Evolutionary conservation across 2,113 vertebrate species (phyloP).

Genomic region (human): DNA sequence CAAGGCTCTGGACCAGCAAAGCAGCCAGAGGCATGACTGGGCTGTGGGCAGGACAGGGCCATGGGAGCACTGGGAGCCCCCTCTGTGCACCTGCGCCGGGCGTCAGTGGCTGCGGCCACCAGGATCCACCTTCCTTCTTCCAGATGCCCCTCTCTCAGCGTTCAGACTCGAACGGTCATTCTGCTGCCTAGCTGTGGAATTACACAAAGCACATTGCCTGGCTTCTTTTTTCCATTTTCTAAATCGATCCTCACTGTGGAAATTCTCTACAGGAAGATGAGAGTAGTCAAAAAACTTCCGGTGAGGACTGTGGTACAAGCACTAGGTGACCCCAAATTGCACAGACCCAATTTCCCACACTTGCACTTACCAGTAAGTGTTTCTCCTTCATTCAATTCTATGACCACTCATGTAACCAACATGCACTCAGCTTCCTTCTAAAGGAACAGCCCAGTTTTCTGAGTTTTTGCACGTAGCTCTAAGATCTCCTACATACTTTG

Average conservation of each 20-base stretch:
- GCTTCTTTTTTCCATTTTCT: background rate
- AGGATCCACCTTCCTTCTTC: background rate
- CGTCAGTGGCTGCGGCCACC: too few species aligned
- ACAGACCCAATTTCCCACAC: rapidly evolving
- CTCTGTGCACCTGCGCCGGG: too few species aligned
- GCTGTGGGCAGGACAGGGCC: background rate
- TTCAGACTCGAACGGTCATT: background rate
- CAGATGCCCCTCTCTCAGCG: rapidly evolving
- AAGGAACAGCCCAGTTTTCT: rapidly evolving
- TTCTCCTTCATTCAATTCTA: rapidly evolving
- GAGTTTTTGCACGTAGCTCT: rapidly evolving
- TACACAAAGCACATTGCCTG: rapidly evolving
- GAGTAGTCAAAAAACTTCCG: rapidly evolving
- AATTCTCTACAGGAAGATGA: background rate
- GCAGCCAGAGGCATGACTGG: rapidly evolving
- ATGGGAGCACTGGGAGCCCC: too few species aligned
- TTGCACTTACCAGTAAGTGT: rapidly evolving
- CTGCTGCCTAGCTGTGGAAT: rapidly evolving
- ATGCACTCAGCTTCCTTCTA: rapidly evolving
- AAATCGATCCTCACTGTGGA: rapidly evolving
- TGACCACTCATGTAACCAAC: rapidly evolving
- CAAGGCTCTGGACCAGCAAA: rapidly evolving
- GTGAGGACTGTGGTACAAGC: rapidly evolving
- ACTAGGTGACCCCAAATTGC: rapidly evolving
- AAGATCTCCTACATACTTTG: too few species aligned